A percentile compares a stretch with the other conserved stretches of the same genome.
These are phyloP conservation scores for Sebastes taczanowskii DNA, from an alignment of 2,797 vertebrate genomes.

Conservation along the genomic window DNA sequence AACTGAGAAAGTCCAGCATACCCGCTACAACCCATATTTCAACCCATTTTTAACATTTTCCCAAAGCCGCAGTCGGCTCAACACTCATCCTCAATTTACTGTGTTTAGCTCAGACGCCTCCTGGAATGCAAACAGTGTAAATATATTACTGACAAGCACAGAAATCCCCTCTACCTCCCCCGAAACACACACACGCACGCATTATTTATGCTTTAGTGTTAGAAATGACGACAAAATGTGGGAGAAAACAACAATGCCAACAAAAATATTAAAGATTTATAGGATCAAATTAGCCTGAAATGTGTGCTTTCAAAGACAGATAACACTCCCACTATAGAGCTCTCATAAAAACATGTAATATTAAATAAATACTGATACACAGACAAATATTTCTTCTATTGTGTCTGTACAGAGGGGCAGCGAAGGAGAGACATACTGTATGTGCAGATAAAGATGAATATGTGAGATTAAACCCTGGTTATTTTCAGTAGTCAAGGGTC, in stretches of 20 bases:
- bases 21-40: slow-evolving; percentile 58
- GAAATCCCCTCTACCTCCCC: slow-evolving; percentile 50
- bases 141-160: slow-evolving; percentile 76
- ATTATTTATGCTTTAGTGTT: slow-evolving; percentile 21
- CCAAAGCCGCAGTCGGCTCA: slow-evolving; percentile 55
- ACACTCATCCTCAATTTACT: slow-evolving; percentile 77
- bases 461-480: slow-evolving; percentile 72
- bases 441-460: slow-evolving; percentile 85
- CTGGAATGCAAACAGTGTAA: slow-evolving; percentile 80
- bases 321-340: not conserved
- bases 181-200: slow-evolving; percentile 38
- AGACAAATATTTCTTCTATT: slow-evolving; percentile 38
- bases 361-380: not conserved
- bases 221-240: slow-evolving; percentile 12
- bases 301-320: slow-evolving; percentile 12
- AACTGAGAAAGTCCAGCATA: slow-evolving; percentile 65
- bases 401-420: slow-evolving; percentile 69
- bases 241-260: not conserved
- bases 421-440: slow-evolving; percentile 68
- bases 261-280: slow-evolving; percentile 6
- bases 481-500: slow-evolving; percentile 53
- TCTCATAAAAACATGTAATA: not conserved
- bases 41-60: slow-evolving; percentile 69
- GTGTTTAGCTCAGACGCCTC: slow-evolving; percentile 76
- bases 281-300: slow-evolving; percentile 12